Evolutionary conservation across 92 coral and sea anemone species (phyloP).

Genomic region (Muricea muricata): DNA sequence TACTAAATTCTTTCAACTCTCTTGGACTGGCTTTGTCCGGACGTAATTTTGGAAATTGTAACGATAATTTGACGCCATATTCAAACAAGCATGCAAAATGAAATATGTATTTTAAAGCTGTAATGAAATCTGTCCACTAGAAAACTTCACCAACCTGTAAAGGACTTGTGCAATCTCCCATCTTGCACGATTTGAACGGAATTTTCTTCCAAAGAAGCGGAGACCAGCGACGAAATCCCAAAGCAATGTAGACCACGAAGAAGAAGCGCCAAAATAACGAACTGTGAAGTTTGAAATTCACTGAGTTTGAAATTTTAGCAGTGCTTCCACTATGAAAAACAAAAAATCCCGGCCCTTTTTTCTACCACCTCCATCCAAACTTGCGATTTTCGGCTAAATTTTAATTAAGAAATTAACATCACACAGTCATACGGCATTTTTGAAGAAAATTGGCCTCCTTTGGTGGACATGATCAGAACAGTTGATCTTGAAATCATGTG

Average conservation of each 20-base stretch:
- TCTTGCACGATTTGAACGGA: background rate
- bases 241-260: background rate
- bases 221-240: background rate
- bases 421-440: no score
- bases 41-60: background rate
- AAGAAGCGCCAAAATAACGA: background rate
- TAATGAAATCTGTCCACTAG: background rate
- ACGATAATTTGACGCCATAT: background rate
- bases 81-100: background rate
- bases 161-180: constrained; percentile 1
- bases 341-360: no score
- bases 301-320: no score
- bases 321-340: no score
- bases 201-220: background rate
- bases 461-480: no score
- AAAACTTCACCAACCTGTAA: background rate
- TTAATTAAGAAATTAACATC: no score
- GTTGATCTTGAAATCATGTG: no score
- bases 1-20: background rate
- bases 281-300: background rate
- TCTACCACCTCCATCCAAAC: no score
- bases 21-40: no score
- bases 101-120: background rate
- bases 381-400: no score
- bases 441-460: no score